A percentile compares a stretch with the other conserved stretches of the same genome.
Conservation (phyloP, 2,888 invertebrate genomes). For the Celastrina argiolus region DNA sequence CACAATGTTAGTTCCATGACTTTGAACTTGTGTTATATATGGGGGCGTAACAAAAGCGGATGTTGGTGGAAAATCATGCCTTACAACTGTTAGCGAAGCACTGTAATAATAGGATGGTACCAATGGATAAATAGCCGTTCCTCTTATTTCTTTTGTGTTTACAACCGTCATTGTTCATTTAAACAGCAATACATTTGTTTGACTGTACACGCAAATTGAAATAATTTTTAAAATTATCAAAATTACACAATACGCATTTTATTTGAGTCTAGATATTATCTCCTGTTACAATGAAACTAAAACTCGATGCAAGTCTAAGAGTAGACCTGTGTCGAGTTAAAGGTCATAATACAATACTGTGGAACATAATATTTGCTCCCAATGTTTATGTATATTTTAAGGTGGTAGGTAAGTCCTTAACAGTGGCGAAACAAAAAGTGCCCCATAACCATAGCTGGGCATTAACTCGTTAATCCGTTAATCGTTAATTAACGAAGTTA, state of each 20-base stretch:
- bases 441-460: too few relatives aligned
- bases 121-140: constrained; percentile 21
- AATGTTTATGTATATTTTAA: too few relatives aligned
- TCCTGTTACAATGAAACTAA: too few relatives aligned
- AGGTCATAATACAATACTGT: too few relatives aligned
- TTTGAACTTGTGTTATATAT: constrained; percentile 73
- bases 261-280: background rate
- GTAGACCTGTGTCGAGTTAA: too few relatives aligned
- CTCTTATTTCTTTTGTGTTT: constrained; percentile 17
- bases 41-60: constrained; percentile 60
- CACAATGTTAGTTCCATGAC: constrained; percentile 57
- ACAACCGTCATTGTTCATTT: constrained; percentile 4
- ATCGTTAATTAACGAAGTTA: too few relatives aligned
- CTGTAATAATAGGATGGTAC: constrained; percentile 24
- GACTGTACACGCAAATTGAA: background rate
- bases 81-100: constrained; percentile 42
- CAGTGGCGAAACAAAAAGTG: too few relatives aligned
- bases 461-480: too few relatives aligned
- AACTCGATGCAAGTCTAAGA: too few relatives aligned
- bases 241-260: too few relatives aligned
- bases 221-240: background rate
- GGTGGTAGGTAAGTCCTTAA: too few relatives aligned
- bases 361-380: too few relatives aligned
- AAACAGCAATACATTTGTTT: background rate
- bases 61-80: constrained; percentile 58